A percentile compares a stretch with the other conserved stretches of the same genome.
Conservation (phyloP, 2,888 invertebrate genomes). For the Eueremaeus valkanovi region DNA sequence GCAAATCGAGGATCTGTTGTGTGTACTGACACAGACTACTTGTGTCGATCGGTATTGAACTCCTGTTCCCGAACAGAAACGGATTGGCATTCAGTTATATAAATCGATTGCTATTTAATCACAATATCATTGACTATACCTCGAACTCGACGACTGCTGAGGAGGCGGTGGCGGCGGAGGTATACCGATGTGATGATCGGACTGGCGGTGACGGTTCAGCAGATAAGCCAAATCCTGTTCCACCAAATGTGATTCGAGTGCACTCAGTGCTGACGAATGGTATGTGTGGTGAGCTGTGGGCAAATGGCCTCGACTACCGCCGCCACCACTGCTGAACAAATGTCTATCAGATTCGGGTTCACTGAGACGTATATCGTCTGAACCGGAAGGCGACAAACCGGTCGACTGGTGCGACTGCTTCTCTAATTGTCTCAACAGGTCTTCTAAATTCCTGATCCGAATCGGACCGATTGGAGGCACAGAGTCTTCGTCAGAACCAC, state of each 20-base stretch:
- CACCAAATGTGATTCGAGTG: constrained; percentile 34
- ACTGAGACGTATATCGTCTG: constrained; percentile 78
- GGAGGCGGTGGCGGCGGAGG: constrained; percentile 40
- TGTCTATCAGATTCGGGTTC: constrained; percentile 85
- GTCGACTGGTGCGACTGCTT: constrained; percentile 42
- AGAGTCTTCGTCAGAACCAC: constrained; percentile 63
- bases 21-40: background rate
- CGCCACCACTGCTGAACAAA: constrained; percentile 53
- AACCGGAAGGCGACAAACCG: constrained; percentile 75
- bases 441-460: constrained; percentile 83
- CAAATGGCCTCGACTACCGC: constrained; percentile 58
- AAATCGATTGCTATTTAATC: background rate
- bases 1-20: constrained; percentile 20
- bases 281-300: constrained; percentile 42
- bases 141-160: constrained; percentile 33
- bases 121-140: constrained; percentile 26
- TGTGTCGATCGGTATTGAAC: background rate
- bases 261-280: constrained; percentile 15
- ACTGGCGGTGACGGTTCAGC: constrained; percentile 6
- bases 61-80: constrained; percentile 28
- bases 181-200: constrained; percentile 27
- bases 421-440: constrained; percentile 65
- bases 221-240: constrained; percentile 41
- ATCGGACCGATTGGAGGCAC: constrained; percentile 74
- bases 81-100: constrained; percentile 24